Conservation (phyloP, 2,113 vertebrate species). For the Trematomus loennbergii region DNA sequence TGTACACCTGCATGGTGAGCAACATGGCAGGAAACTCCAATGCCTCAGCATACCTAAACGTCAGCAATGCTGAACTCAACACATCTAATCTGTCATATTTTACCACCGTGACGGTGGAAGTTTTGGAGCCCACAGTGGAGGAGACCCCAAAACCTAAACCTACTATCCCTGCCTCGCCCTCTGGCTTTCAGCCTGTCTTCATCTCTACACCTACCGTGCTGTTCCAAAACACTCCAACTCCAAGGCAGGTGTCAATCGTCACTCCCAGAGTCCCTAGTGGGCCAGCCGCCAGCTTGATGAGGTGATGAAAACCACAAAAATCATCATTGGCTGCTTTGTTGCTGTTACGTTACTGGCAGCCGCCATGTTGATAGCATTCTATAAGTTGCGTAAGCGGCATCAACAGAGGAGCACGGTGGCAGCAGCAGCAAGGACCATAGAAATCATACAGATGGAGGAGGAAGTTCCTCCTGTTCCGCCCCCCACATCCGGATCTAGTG, state of each 20-base stretch:
- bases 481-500: slow-evolving; percentile 81
- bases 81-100: slow-evolving; percentile 98
- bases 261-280: slow-evolving; percentile 86
- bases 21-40: slow-evolving; percentile 98
- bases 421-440: slow-evolving; percentile 92
- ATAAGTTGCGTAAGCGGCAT: slow-evolving; percentile 97
- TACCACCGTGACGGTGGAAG: slow-evolving; percentile 96
- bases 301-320: slow-evolving; percentile 99
- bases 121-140: slow-evolving; percentile 91
- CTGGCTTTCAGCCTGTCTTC: slow-evolving; percentile 95
- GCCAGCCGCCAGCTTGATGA: slow-evolving; percentile 93
- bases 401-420: slow-evolving; percentile 95
- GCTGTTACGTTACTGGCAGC: slow-evolving; percentile 95
- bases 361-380: slow-evolving; percentile 97
- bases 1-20: slow-evolving; percentile 98
- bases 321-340: slow-evolving; percentile 99
- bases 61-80: slow-evolving; percentile 96
- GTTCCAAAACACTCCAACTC: slow-evolving; percentile 91
- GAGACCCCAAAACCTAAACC: slow-evolving; percentile 92
- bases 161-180: slow-evolving; percentile 90
- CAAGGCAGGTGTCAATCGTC: slow-evolving; percentile 89
- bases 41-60: slow-evolving; percentile 96
- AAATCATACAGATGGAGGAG: slow-evolving; percentile 96
- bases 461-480: slow-evolving; percentile 88
- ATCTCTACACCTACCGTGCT: slow-evolving; percentile 96